Conservation (phyloP, 2,113 vertebrate species). For the Spermophilus dauricus region DNA sequence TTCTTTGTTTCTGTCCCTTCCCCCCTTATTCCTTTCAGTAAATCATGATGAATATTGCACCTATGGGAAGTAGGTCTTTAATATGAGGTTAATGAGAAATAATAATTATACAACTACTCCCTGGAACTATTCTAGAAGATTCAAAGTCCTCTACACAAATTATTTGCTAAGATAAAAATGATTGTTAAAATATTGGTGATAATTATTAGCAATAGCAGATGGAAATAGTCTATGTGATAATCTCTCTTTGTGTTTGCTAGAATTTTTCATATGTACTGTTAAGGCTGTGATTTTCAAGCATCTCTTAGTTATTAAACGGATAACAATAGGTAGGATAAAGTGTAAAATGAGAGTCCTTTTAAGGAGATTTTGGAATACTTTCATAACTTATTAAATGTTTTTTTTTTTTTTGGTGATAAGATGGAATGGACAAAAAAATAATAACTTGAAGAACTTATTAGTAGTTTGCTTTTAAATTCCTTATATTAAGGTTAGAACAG, state of each 20-base stretch:
- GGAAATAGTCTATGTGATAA: slow-evolving; percentile 44
- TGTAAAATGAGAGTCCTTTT: slow-evolving; percentile 56
- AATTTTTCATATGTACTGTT: slow-evolving; percentile 21
- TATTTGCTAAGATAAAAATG: slow-evolving; percentile 70
- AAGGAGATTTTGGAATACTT: slow-evolving; percentile 52
- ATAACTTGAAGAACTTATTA: slow-evolving; percentile 36
- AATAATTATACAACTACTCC: slow-evolving; percentile 42
- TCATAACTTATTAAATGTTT: slow-evolving; percentile 37
- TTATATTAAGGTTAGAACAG: slow-evolving; percentile 61
- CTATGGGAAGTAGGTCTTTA: slow-evolving; percentile 58
- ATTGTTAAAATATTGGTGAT: slow-evolving; percentile 42
- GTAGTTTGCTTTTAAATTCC: slow-evolving; percentile 51
- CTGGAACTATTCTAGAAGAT: slow-evolving; percentile 57
- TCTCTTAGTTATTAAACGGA: slow-evolving; percentile 65
- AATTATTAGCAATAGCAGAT: slow-evolving; percentile 21
- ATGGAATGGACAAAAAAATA: slow-evolving; percentile 13
- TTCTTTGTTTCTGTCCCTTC: slow-evolving; percentile 61
- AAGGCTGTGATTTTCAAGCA: slow-evolving; percentile 42
- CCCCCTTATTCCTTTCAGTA: slow-evolving; percentile 40
- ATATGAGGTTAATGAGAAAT: slow-evolving; percentile 69
- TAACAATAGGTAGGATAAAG: background rate
- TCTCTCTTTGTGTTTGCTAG: slow-evolving; percentile 49
- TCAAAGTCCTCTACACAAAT: slow-evolving; percentile 58
- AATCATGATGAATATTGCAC: slow-evolving; percentile 9
- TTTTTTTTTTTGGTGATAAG: slow-evolving; percentile 28